These are phyloP conservation scores for Xanthia togata DNA, from an alignment of 2,888 invertebrate species.

Conservation along the genomic window DNA sequence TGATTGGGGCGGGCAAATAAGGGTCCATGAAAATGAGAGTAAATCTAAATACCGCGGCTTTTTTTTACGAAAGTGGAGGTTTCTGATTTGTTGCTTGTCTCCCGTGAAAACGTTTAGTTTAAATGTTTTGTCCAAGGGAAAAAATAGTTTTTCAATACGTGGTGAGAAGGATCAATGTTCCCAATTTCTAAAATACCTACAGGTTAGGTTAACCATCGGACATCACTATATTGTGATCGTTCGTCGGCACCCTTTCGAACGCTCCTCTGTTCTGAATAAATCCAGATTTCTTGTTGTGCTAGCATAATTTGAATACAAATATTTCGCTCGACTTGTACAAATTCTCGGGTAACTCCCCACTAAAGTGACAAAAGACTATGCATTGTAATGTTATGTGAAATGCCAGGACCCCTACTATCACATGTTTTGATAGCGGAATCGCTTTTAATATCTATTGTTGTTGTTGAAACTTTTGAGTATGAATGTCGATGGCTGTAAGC, in stretches of 20 bases:
- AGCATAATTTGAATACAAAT: slow-evolving; percentile 62
- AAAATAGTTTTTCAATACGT: background rate
- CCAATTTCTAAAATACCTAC: background rate
- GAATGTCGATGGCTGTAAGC: too few species aligned
- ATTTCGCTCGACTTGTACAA: slow-evolving; percentile 68
- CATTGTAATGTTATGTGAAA: slow-evolving; percentile 71
- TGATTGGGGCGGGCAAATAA: slow-evolving; percentile 67
- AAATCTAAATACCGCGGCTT: slow-evolving; percentile 65
- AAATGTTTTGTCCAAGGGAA: background rate
- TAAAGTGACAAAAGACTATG: slow-evolving; percentile 73
- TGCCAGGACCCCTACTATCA: slow-evolving; percentile 64
- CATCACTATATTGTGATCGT: background rate
- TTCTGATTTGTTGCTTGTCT: background rate
- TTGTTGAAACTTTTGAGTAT: too few species aligned
- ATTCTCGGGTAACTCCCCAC: slow-evolving; percentile 67
- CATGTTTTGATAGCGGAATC: slow-evolving; percentile 2
- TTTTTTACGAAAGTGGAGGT: slow-evolving; percentile 32
- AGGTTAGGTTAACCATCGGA: background rate
- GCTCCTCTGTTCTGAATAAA: slow-evolving; percentile 12
- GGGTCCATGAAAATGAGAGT: slow-evolving; percentile 54
- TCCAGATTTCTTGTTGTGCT: slow-evolving; percentile 45
- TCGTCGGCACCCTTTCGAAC: background rate
- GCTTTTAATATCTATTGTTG: background rate
- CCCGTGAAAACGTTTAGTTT: background rate
- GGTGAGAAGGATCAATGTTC: background rate